phyloP scores from a whole-genome alignment of 2,797 vertebrate genomes.

The Decapterus maruadsi region DNA sequence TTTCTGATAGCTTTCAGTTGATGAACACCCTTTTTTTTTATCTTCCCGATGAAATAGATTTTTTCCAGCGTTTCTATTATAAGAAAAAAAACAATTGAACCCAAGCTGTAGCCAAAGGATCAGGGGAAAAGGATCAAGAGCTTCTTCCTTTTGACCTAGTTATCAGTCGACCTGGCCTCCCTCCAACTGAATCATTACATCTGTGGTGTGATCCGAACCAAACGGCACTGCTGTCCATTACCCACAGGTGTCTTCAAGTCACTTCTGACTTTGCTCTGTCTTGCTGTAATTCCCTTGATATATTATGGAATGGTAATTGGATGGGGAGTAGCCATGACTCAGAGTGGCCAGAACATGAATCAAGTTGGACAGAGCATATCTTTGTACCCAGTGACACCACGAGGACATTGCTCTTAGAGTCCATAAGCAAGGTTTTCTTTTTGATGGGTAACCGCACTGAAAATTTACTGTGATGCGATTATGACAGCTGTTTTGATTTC shows the following conservation, averaged over 20 bases:
- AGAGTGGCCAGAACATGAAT: constrained; percentile 83
- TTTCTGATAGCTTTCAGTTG: constrained; percentile 45
- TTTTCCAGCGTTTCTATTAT: constrained; percentile 45
- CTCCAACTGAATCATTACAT: constrained; percentile 73
- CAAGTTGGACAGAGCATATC: constrained; percentile 81
- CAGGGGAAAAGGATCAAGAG: constrained; percentile 59
- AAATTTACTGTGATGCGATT: constrained; percentile 30
- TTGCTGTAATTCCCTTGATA: constrained; percentile 76
- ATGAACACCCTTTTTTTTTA: constrained; percentile 30
- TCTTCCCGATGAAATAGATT: constrained; percentile 36
- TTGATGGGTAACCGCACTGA: constrained; percentile 45
- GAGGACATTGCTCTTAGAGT: constrained; percentile 64
- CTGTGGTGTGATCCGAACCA: constrained; percentile 71
- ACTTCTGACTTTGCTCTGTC: constrained; percentile 71
- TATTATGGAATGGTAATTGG: constrained; percentile 88
- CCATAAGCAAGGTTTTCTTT: constrained; percentile 48
- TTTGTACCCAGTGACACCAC: constrained; percentile 75
- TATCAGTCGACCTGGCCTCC: constrained; percentile 73
- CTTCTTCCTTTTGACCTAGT: constrained; percentile 78
- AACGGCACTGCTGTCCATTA: constrained; percentile 74
- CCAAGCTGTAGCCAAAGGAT: constrained; percentile 40
- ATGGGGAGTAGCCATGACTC: constrained; percentile 84
- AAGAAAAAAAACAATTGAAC: constrained; percentile 43
- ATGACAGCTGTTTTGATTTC: constrained; percentile 42
- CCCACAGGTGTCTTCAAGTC: constrained; percentile 81